Conservation (phyloP, 2,797 vertebrate species). For the Rhodeus uyekii region DNA sequence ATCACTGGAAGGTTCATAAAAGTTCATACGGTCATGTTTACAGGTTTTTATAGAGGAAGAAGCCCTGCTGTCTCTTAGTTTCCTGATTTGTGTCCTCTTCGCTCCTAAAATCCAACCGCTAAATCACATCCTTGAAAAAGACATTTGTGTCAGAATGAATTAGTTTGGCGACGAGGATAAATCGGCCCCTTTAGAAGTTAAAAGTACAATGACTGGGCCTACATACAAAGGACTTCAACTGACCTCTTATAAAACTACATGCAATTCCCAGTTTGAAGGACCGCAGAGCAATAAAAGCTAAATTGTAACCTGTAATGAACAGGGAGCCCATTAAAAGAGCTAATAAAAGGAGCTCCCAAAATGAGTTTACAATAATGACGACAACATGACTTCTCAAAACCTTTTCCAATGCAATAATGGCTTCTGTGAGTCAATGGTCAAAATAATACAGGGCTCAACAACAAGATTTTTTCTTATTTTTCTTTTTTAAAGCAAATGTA, state of each 20-base stretch:
- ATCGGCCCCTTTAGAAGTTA: conserved; percentile 20
- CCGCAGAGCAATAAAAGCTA: not conserved
- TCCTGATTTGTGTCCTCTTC: conserved; percentile 12
- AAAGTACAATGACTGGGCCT: conserved; percentile 6
- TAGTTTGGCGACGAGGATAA: conserved; percentile 32
- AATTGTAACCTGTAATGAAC: conserved; percentile 32
- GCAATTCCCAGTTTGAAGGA: conserved; percentile 17
- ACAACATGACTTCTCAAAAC: not conserved
- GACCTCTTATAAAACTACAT: conserved; percentile 48
- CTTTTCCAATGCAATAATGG: not conserved
- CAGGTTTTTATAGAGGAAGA: conserved; percentile 3
- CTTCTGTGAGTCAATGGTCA: not conserved
- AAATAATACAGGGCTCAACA: not conserved
- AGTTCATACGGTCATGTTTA: not conserved
- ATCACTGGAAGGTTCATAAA: not conserved
- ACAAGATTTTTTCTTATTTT: not conserved
- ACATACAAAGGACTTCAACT: conserved; percentile 29
- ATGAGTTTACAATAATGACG: conserved; percentile 26
- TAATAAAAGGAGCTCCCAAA: conserved; percentile 16
- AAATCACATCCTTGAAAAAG: conserved; percentile 38
- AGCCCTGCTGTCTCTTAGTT: no score
- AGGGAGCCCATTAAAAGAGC: conserved; percentile 17
- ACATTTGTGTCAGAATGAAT: conserved; percentile 7
- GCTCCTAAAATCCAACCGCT: not conserved
- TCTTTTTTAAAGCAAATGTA: not conserved